These are phyloP conservation scores for Sminthurinus aureus DNA, from an alignment of 2,888 invertebrate genomes.

Conservation along the genomic window DNA sequence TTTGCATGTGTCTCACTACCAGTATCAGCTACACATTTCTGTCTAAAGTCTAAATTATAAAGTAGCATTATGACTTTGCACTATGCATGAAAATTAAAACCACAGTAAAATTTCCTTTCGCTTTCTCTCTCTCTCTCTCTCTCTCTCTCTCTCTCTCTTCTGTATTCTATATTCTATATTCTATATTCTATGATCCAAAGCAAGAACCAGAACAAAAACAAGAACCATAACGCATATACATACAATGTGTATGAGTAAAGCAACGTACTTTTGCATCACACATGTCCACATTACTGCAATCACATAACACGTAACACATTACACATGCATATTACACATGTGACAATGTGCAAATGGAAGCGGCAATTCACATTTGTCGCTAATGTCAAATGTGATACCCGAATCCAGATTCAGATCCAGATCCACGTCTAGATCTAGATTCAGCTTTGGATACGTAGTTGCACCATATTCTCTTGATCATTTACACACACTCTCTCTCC, in stretches of 20 bases:
- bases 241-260: neutral
- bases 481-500: neutral
- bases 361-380: constrained; percentile 15
- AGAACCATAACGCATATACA: neutral
- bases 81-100: neutral
- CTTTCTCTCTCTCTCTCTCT: no score
- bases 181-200: neutral
- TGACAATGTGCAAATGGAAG: neutral
- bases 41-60: neutral
- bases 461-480: neutral
- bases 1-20: no score
- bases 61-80: neutral
- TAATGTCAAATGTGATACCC: neutral
- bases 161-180: no score
- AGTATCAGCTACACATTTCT: no score
- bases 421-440: neutral
- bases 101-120: neutral
- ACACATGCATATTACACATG: neutral
- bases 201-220: neutral
- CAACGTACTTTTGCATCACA: neutral
- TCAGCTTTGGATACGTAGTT: neutral
- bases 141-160: no score
- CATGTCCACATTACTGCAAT: neutral
- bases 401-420: neutral
- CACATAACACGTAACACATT: neutral